Conservation (phyloP, 2,888 invertebrate species). For the Macaria notata region DNA sequence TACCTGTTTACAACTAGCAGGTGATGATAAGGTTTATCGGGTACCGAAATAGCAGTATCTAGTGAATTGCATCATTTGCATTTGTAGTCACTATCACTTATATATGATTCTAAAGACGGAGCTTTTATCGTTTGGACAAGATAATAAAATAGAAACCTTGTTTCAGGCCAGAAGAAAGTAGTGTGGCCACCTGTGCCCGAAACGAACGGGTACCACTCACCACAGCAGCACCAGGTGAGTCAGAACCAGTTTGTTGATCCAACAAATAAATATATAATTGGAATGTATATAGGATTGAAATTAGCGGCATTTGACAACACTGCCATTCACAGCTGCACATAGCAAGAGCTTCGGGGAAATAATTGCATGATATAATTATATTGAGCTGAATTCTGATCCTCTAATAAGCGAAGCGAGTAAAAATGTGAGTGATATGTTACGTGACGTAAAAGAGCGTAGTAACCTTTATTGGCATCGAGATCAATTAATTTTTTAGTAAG, state of each 20-base stretch:
- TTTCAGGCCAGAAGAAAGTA: constrained; percentile 91
- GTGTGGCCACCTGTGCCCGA: constrained; percentile 93
- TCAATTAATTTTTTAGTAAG: no score
- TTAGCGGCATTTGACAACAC: constrained; percentile 48
- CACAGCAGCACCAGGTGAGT: constrained; percentile 83
- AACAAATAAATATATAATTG: constrained; percentile 9
- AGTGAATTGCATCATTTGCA: no score
- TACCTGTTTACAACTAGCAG: no score
- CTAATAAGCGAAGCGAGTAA: neutral
- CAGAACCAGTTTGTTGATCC: constrained; percentile 13
- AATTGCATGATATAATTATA: constrained; percentile 51
- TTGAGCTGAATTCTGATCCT: constrained; percentile 11
- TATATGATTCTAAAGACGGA: neutral
- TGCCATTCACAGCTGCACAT: constrained; percentile 69
- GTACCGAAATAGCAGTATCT: no score
- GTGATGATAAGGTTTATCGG: no score
- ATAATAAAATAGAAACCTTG: constrained; percentile 40
- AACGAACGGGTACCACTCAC: constrained; percentile 83
- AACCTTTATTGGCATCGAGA: no score
- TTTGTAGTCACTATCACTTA: no score
- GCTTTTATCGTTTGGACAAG: constrained; percentile 6
- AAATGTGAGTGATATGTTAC: no score
- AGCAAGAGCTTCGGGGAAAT: constrained; percentile 57
- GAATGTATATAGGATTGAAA: constrained; percentile 45
- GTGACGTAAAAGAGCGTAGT: no score